Conservation (phyloP, 1,140 invertebrate species). For the Scaptodrosophila lebanonensis region DNA sequence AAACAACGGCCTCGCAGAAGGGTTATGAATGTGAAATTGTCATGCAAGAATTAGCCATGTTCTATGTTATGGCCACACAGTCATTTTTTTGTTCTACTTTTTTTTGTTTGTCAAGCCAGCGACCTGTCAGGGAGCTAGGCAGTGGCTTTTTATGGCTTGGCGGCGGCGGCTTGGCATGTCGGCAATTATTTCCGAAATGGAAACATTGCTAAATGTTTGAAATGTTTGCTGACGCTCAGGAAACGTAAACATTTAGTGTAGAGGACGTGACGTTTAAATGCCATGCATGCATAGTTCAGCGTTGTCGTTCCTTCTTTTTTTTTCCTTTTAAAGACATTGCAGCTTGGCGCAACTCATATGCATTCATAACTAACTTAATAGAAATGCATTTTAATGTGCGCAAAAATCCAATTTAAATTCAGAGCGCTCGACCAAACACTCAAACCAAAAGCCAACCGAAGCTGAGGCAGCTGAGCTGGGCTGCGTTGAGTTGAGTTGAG, state of each 20-base stretch:
- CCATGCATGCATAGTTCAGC: neutral
- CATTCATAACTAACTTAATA: slow-evolving; percentile 71
- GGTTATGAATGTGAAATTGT: slow-evolving; percentile 77
- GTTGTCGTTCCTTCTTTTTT: slow-evolving; percentile 3
- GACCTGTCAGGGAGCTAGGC: slow-evolving; percentile 17
- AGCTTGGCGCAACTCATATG: slow-evolving; percentile 43
- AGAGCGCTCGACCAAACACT: too few species aligned
- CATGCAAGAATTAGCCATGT: slow-evolving; percentile 77
- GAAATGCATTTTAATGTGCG: slow-evolving; percentile 72
- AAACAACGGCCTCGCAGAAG: slow-evolving; percentile 51
- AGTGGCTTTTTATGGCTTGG: slow-evolving; percentile 51
- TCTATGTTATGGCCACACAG: slow-evolving; percentile 62
- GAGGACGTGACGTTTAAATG: slow-evolving; percentile 17
- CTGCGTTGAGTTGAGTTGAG: too few species aligned
- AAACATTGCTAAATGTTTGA: slow-evolving; percentile 67
- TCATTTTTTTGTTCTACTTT: slow-evolving; percentile 62
- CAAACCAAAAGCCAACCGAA: too few species aligned
- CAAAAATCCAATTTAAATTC: slow-evolving; percentile 76
- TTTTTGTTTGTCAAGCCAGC: slow-evolving; percentile 58
- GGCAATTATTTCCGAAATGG: slow-evolving; percentile 64
- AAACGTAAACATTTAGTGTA: slow-evolving; percentile 74
- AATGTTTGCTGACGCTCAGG: slow-evolving; percentile 57
- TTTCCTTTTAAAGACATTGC: neutral
- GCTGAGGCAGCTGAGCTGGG: too few species aligned
- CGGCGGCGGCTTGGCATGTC: slow-evolving; percentile 35